Evolutionary conservation across 1,140 invertebrate species (phyloP).

Genomic region (Neodiprion fabricii): DNA sequence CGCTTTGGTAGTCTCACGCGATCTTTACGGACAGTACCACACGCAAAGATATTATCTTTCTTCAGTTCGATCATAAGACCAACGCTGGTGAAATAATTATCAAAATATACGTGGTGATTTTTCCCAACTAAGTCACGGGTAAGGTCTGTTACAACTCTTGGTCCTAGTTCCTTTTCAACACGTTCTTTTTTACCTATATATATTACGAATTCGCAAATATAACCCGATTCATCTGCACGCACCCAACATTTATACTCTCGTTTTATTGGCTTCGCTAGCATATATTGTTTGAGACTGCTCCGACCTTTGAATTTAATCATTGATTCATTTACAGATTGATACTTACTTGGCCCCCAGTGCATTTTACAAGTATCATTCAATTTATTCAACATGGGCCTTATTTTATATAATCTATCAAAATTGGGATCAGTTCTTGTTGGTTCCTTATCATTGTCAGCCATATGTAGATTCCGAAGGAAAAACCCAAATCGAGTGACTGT

Average conservation of each 20-base stretch:
- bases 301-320: slow-evolving; percentile 52
- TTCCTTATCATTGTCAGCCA: slow-evolving; percentile 40
- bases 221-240: slow-evolving; percentile 57
- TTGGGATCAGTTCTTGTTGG: slow-evolving; percentile 35
- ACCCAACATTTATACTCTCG: slow-evolving; percentile 38
- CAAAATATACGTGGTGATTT: slow-evolving; percentile 46
- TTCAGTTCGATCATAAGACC: slow-evolving; percentile 45
- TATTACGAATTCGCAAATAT: slow-evolving; percentile 54
- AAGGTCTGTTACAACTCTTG: slow-evolving; percentile 45
- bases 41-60: slow-evolving; percentile 44
- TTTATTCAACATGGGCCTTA: slow-evolving; percentile 39
- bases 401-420: slow-evolving; percentile 50
- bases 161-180: slow-evolving; percentile 44
- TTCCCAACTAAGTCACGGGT: slow-evolving; percentile 36
- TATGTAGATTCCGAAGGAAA: slow-evolving; percentile 41
- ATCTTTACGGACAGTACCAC: slow-evolving; percentile 49
- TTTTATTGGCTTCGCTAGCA: slow-evolving; percentile 59
- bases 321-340: slow-evolving; percentile 45
- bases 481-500: slow-evolving; percentile 48
- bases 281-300: slow-evolving; percentile 55
- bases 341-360: slow-evolving; percentile 19
- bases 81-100: slow-evolving; percentile 56
- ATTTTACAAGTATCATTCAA: slow-evolving; percentile 23
- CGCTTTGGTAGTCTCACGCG: slow-evolving; percentile 36
- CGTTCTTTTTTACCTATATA: slow-evolving; percentile 53